Percentiles rank a stretch among this genome's conserved stretches.
phyloP scores from a whole-genome alignment of 2,113 vertebrate species.

The Burhinus bistriatus region DNA sequence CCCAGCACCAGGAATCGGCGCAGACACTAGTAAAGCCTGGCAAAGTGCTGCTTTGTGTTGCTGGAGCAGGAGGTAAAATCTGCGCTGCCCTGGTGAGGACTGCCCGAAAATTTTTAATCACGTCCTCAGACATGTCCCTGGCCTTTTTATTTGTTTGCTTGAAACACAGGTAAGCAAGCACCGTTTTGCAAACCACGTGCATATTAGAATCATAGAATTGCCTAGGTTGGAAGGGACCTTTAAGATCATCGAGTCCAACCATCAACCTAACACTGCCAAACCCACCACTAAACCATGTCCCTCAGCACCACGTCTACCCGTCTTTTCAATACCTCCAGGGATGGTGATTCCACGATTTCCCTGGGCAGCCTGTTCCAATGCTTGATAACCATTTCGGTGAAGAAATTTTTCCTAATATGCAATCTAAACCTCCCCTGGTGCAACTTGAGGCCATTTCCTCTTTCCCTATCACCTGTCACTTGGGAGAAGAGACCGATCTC shows the following conservation, averaged over 20 bases:
- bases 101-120: neutral
- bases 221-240: neutral
- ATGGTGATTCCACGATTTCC: neutral
- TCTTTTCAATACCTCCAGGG: neutral
- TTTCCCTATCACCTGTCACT: neutral
- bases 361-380: neutral
- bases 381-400: neutral
- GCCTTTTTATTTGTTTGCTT: neutral
- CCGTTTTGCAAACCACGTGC: rapidly evolving
- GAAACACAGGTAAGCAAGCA: neutral
- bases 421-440: neutral
- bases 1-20: neutral
- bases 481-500: neutral
- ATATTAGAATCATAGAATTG: neutral
- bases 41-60: neutral
- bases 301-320: neutral
- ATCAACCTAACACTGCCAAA: too few relatives aligned
- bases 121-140: neutral
- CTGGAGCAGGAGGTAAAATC: neutral
- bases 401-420: neutral
- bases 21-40: neutral
- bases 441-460: neutral
- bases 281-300: neutral
- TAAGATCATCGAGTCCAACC: neutral
- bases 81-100: neutral